phyloP scores from a whole-genome alignment of 2,113 vertebrate species.

The Tetrao urogallus region DNA sequence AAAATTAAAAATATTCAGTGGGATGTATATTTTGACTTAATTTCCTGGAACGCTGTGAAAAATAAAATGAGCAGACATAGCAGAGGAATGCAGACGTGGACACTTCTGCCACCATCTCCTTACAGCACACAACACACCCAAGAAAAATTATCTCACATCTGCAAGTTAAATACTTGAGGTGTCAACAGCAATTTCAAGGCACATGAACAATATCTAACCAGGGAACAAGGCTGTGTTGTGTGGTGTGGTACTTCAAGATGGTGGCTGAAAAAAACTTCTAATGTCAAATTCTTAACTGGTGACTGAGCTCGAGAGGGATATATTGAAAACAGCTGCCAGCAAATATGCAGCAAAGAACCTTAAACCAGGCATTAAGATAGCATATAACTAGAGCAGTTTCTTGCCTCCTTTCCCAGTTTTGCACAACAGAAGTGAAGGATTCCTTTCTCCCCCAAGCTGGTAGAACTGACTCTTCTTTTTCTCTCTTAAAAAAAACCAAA shows the following conservation, averaged over 20 bases:
- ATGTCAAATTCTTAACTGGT: slow-evolving; percentile 74
- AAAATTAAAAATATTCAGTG: slow-evolving; percentile 27
- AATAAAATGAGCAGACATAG: slow-evolving; percentile 57
- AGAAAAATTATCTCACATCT: slow-evolving; percentile 54
- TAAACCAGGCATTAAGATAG: slow-evolving; percentile 62
- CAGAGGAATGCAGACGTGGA: slow-evolving; percentile 58
- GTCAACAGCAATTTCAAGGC: slow-evolving; percentile 68
- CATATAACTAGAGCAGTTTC: slow-evolving; percentile 44
- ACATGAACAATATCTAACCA: slow-evolving; percentile 62
- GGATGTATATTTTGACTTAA: slow-evolving; percentile 62
- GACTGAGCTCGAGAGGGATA: slow-evolving; percentile 42
- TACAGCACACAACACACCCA: slow-evolving; percentile 55
- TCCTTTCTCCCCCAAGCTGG: neutral
- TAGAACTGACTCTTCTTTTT: neutral
- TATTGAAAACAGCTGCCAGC: slow-evolving; percentile 73
- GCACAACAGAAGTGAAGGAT: slow-evolving; percentile 35
- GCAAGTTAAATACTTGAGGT: slow-evolving; percentile 69
- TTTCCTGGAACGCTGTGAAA: slow-evolving; percentile 72
- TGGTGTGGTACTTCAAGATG: slow-evolving; percentile 56
- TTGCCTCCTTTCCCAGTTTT: slow-evolving; percentile 4
- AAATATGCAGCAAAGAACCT: slow-evolving; percentile 66
- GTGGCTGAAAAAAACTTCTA: slow-evolving; percentile 57
- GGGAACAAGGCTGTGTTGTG: slow-evolving; percentile 63
- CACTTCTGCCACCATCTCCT: slow-evolving; percentile 67
- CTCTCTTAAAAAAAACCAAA: neutral